Percentiles rank a stretch among this genome's conserved stretches.
These are phyloP conservation scores for Tineola bisselliella DNA, from an alignment of 2,888 invertebrate species.

Conservation along the genomic window DNA sequence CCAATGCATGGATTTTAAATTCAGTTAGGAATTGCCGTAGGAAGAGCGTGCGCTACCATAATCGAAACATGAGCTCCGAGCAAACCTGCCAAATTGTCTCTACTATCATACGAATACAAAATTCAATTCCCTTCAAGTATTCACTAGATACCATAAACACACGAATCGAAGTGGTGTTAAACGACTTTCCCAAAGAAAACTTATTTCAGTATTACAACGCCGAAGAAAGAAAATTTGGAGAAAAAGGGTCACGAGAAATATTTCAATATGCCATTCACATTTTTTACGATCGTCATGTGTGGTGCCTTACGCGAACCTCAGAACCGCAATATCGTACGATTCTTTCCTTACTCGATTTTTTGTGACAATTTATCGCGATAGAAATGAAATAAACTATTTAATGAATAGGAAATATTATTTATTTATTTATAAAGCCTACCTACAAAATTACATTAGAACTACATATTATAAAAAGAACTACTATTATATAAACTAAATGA, in stretches of 20 bases:
- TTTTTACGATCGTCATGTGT: slow-evolving; percentile 60
- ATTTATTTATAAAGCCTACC: no score
- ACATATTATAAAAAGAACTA: no score
- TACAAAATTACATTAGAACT: no score
- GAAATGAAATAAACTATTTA: background rate
- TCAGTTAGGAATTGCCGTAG: background rate
- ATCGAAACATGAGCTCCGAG: background rate
- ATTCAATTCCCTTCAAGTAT: slow-evolving; percentile 2
- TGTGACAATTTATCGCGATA: slow-evolving; percentile 2
- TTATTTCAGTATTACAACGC: slow-evolving; percentile 47
- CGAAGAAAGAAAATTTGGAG: slow-evolving; percentile 45
- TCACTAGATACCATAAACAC: slow-evolving; percentile 15
- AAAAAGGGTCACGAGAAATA: slow-evolving; percentile 58
- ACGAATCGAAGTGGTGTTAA: slow-evolving; percentile 12
- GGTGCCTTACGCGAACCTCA: slow-evolving; percentile 45
- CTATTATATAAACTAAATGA: no score
- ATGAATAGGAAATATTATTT: background rate
- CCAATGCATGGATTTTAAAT: no score
- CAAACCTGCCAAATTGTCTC: slow-evolving; percentile 7
- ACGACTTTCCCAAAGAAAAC: slow-evolving; percentile 36
- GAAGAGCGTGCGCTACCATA: background rate
- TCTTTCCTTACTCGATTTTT: slow-evolving; percentile 27
- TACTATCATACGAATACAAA: slow-evolving; percentile 2
- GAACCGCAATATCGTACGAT: slow-evolving; percentile 50
- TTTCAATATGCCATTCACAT: slow-evolving; percentile 64